Conservation (phyloP, 1,140 invertebrate species). For the Drosophila lacertosa region DNA sequence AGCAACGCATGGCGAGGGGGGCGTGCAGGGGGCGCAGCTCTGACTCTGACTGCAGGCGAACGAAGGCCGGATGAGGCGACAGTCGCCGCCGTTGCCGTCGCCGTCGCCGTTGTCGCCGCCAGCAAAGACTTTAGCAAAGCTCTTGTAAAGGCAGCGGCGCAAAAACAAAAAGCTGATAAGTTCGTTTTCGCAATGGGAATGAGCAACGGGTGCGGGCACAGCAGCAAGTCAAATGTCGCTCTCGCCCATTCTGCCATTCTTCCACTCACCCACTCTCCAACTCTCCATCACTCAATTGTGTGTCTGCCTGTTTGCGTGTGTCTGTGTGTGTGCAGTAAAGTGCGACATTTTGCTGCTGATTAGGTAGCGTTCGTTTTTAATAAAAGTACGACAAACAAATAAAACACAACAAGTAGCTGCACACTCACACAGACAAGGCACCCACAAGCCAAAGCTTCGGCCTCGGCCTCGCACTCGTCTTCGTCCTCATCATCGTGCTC, state of each 20-base stretch:
- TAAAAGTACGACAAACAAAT: conserved; percentile 79
- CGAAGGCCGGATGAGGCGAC: conserved; percentile 54
- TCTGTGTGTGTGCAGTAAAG: conserved; percentile 68
- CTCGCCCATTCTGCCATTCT: background rate
- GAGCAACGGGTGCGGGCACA: conserved; percentile 19
- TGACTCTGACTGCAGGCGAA: conserved; percentile 42
- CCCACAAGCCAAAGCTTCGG: conserved; percentile 36
- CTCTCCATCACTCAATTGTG: background rate
- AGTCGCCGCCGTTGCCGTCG: conserved; percentile 10
- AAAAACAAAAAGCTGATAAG: conserved; percentile 42
- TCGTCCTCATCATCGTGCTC: conserved; percentile 48
- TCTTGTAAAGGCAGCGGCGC: conserved; percentile 14
- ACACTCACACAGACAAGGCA: conserved; percentile 16
- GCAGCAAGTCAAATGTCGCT: conserved; percentile 58
- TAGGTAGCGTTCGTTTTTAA: conserved; percentile 82
- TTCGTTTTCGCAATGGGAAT: conserved; percentile 64
- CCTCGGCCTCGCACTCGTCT: conserved; percentile 24
- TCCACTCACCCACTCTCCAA: no score
- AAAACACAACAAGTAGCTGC: conserved; percentile 72
- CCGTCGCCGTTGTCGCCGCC: background rate
- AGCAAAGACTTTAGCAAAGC: conserved; percentile 52
- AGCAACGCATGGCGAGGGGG: background rate
- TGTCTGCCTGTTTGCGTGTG: background rate
- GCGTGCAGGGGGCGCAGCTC: background rate
- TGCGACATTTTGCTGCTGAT: conserved; percentile 82